Conservation (phyloP, 2,113 vertebrate species). For the Tetraodon nigroviridis region DNA sequence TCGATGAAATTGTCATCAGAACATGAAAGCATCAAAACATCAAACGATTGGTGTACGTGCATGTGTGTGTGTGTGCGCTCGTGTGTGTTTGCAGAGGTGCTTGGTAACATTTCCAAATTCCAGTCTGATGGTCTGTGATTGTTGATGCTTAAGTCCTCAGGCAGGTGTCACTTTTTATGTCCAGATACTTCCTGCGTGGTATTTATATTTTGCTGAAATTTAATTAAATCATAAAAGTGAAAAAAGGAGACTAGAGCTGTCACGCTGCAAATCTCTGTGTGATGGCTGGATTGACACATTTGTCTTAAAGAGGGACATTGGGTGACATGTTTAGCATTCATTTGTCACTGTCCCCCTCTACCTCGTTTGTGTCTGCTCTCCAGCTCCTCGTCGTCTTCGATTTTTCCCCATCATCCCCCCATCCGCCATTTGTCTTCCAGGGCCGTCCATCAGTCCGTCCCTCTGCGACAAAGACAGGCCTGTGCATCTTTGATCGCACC, state of each 20-base stretch:
- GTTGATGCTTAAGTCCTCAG: constrained; percentile 14
- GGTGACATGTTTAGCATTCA: constrained; percentile 15
- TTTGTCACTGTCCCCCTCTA: constrained; percentile 5
- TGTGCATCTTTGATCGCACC: constrained; percentile 54
- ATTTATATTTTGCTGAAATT: too few species aligned
- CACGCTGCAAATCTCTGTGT: neutral
- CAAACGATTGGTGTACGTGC: constrained; percentile 66
- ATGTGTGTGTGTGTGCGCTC: constrained; percentile 31
- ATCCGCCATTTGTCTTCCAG: constrained; percentile 33
- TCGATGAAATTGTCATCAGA: constrained; percentile 62
- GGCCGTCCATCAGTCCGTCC: constrained; percentile 43
- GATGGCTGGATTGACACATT: neutral
- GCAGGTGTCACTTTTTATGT: constrained; percentile 11
- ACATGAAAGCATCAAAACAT: constrained; percentile 68
- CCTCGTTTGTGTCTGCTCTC: constrained; percentile 13
- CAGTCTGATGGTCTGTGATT: constrained; percentile 29
- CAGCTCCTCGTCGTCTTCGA: constrained; percentile 22
- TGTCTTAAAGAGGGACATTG: constrained; percentile 1
- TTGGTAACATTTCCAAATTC: constrained; percentile 22
- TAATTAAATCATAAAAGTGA: neutral
- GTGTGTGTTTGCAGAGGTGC: constrained; percentile 22
- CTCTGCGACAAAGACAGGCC: constrained; percentile 67
- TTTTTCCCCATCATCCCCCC: constrained; percentile 12
- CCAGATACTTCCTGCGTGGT: too few species aligned
- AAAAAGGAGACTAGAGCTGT: constrained; percentile 6